Percentiles rank a stretch among this genome's conserved stretches.
phyloP scores from a whole-genome alignment of 1,140 invertebrate genomes.

The Euwallacea fornicatus region DNA sequence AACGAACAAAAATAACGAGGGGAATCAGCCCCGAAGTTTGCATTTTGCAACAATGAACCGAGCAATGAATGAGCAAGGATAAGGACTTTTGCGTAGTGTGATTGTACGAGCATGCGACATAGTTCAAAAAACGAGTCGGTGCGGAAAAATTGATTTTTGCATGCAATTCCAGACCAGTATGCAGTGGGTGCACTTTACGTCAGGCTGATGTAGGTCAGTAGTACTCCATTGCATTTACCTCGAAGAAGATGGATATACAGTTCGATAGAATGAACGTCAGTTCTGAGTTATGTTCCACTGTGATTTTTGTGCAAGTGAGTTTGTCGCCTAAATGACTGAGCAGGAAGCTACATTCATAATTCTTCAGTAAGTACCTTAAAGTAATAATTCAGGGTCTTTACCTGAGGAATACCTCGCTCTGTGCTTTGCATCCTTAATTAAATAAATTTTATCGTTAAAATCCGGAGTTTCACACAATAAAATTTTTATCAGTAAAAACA shows the following conservation, averaged over 20 bases:
- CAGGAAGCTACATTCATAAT: too few relatives aligned
- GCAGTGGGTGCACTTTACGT: not conserved
- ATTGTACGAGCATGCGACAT: not conserved
- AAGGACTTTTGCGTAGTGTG: too few relatives aligned
- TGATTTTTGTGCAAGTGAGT: not conserved
- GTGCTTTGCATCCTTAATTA: too few relatives aligned
- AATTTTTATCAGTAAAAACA: too few relatives aligned
- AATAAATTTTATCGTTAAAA: too few relatives aligned
- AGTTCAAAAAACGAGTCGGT: not conserved
- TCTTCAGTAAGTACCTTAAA: too few relatives aligned
- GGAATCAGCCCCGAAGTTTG: not conserved
- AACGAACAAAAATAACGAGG: slow-evolving; percentile 23
- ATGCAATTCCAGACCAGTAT: not conserved
- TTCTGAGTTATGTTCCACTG: not conserved
- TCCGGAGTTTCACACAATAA: too few relatives aligned
- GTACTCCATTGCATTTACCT: not conserved
- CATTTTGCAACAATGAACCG: too few relatives aligned
- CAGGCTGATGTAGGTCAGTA: not conserved
- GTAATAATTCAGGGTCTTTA: too few relatives aligned
- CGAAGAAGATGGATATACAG: not conserved
- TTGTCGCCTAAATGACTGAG: not conserved
- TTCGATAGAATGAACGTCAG: not conserved
- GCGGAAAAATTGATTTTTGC: slow-evolving; percentile 1
- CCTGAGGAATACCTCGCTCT: too few relatives aligned
- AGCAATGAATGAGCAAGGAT: too few relatives aligned